Conservation (phyloP, 2,888 invertebrate species). For the Latrodectus hesperus region DNA sequence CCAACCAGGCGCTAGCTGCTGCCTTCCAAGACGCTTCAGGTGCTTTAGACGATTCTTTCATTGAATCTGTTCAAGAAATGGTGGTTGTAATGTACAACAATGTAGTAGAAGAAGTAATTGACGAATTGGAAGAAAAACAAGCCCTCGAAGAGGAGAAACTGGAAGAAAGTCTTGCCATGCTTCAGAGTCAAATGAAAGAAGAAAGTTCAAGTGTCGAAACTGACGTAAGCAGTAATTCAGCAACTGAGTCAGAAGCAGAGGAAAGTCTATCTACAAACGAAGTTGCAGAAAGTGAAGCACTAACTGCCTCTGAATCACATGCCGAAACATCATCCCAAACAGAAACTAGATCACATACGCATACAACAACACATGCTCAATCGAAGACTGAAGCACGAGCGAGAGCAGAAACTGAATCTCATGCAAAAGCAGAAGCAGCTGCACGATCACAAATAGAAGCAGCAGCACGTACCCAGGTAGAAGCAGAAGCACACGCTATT, state of each 20-base stretch:
- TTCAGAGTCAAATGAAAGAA: background rate
- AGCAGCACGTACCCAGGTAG: background rate
- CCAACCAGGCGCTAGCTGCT: background rate
- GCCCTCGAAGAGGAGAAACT: background rate
- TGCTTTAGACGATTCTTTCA: conserved; percentile 19
- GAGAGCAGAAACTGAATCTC: background rate
- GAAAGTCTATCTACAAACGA: too few relatives aligned
- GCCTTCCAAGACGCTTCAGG: conserved; percentile 35
- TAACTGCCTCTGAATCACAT: too few relatives aligned
- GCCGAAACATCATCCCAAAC: too few relatives aligned
- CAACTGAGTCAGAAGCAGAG: too few relatives aligned
- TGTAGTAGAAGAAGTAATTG: conserved; percentile 41
- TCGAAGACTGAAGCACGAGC: background rate
- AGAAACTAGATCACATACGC: too few relatives aligned
- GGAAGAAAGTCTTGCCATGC: background rate
- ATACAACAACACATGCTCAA: too few relatives aligned
- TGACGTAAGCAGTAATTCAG: background rate
- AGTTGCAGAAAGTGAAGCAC: too few relatives aligned
- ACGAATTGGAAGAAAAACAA: conserved; percentile 33
- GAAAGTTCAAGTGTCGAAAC: background rate
- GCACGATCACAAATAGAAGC: too few relatives aligned
- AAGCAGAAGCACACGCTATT: background rate
- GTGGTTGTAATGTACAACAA: conserved; percentile 45
- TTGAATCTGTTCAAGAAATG: conserved; percentile 43
- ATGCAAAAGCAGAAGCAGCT: background rate